phyloP scores from a whole-genome alignment of 1,140 invertebrate genomes.

The Hylaeus volcanicus region DNA sequence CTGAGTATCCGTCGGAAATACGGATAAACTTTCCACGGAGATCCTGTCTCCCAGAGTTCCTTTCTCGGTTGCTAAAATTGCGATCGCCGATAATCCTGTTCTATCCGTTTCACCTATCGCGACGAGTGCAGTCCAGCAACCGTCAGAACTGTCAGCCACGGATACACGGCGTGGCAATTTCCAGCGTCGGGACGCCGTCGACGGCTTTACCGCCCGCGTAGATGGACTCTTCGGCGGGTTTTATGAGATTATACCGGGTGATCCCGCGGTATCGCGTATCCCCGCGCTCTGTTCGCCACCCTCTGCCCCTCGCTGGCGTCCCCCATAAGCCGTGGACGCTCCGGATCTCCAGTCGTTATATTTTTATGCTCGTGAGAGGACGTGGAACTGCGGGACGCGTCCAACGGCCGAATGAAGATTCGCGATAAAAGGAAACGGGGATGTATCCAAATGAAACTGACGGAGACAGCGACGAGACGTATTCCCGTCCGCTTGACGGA shows the following conservation, averaged over 20 bases:
- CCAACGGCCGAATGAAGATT: no score
- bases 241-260: conserved; percentile 54
- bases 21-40: no score
- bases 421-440: conserved; percentile 28
- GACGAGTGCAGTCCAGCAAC: no score
- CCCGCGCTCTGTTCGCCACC: neutral
- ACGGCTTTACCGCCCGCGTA: conserved; percentile 24
- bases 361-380: conserved; percentile 60
- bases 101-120: no score
- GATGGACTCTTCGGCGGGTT: conserved; percentile 41
- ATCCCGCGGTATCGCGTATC: conserved; percentile 36
- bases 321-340: conserved; percentile 29
- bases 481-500: no score
- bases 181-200: neutral
- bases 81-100: no score
- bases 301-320: neutral
- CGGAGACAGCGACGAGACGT: neutral
- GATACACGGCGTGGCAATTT: no score
- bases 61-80: no score
- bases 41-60: no score
- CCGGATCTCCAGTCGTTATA: conserved; percentile 60
- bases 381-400: conserved; percentile 24
- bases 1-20: neutral
- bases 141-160: no score
- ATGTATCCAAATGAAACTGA: neutral